Evolutionary conservation across 2,797 vertebrate genomes (phyloP).

Genomic region (Oreochromis mossambicus): DNA sequence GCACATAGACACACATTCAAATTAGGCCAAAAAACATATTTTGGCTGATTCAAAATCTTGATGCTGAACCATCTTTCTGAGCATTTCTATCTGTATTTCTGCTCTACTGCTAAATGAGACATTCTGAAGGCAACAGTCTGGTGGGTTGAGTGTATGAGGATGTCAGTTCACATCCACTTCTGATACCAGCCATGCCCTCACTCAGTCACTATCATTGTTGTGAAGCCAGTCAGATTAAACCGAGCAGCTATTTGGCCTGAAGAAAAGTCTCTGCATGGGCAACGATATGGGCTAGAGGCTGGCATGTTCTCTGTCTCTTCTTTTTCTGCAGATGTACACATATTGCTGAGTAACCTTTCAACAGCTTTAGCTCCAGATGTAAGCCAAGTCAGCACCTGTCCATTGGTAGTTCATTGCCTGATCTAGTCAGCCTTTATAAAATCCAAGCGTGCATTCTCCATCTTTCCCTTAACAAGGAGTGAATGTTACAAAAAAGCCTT

Average conservation of each 20-base stretch:
- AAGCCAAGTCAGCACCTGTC: slow-evolving; percentile 51
- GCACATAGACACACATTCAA: neutral
- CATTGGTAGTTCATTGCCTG: slow-evolving; percentile 26
- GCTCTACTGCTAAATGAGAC: slow-evolving; percentile 58
- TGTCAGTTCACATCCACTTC: slow-evolving; percentile 60
- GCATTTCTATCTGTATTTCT: slow-evolving; percentile 51
- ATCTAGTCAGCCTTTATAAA: slow-evolving; percentile 33
- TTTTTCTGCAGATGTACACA: slow-evolving; percentile 19
- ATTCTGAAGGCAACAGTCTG: slow-evolving; percentile 57
- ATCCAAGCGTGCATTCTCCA: neutral
- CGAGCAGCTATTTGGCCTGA: slow-evolving; percentile 38
- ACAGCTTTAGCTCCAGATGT: slow-evolving; percentile 36
- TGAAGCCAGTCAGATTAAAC: slow-evolving; percentile 40
- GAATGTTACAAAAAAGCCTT: neutral
- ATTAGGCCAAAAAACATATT: neutral
- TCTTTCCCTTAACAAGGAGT: neutral
- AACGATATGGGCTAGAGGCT: slow-evolving; percentile 37
- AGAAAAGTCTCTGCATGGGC: slow-evolving; percentile 40
- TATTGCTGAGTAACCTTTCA: slow-evolving; percentile 24
- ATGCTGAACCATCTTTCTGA: slow-evolving; percentile 4
- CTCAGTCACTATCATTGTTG: slow-evolving; percentile 46
- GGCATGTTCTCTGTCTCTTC: slow-evolving; percentile 33
- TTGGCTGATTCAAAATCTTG: neutral
- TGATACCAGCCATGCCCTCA: slow-evolving; percentile 39
- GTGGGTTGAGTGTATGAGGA: slow-evolving; percentile 37